phyloP scores from a whole-genome alignment of 2,888 invertebrate species.

The Nebria salina region DNA sequence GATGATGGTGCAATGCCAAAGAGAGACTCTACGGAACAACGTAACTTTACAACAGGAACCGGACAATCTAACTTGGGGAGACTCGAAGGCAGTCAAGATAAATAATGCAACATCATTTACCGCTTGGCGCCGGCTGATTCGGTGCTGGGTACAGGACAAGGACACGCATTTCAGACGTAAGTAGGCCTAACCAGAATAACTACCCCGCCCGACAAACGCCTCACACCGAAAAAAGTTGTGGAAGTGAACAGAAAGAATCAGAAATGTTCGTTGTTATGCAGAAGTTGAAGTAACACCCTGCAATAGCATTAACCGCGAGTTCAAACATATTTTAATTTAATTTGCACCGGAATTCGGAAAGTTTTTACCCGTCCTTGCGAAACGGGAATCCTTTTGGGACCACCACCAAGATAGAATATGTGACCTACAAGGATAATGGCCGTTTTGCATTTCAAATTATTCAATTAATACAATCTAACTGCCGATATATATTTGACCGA shows the following conservation, averaged over 20 bases:
- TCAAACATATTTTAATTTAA: slow-evolving; percentile 42
- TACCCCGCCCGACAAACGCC: neutral
- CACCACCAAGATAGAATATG: slow-evolving; percentile 38
- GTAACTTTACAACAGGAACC: slow-evolving; percentile 42
- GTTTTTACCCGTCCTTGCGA: slow-evolving; percentile 17
- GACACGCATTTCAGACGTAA: slow-evolving; percentile 27
- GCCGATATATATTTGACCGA: slow-evolving; percentile 39
- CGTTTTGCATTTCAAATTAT: slow-evolving; percentile 46
- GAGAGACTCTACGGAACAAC: slow-evolving; percentile 15
- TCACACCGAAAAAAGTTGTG: neutral
- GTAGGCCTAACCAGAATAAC: slow-evolving; percentile 24
- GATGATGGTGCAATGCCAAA: slow-evolving; percentile 22
- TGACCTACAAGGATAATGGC: slow-evolving; percentile 45
- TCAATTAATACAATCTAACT: slow-evolving; percentile 46
- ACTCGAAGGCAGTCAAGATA: slow-evolving; percentile 37
- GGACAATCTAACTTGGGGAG: slow-evolving; percentile 43
- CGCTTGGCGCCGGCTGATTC: slow-evolving; percentile 28
- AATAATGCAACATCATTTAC: slow-evolving; percentile 46
- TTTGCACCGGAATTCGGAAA: slow-evolving; percentile 38
- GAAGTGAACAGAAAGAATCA: neutral
- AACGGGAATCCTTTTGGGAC: slow-evolving; percentile 22
- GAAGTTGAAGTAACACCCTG: neutral
- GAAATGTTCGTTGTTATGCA: slow-evolving; percentile 3
- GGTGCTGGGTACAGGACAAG: neutral
- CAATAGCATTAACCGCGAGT: slow-evolving; percentile 11